Evolutionary conservation across 2,888 invertebrate species (phyloP).

Genomic region (Hypolimnas misippus): DNA sequence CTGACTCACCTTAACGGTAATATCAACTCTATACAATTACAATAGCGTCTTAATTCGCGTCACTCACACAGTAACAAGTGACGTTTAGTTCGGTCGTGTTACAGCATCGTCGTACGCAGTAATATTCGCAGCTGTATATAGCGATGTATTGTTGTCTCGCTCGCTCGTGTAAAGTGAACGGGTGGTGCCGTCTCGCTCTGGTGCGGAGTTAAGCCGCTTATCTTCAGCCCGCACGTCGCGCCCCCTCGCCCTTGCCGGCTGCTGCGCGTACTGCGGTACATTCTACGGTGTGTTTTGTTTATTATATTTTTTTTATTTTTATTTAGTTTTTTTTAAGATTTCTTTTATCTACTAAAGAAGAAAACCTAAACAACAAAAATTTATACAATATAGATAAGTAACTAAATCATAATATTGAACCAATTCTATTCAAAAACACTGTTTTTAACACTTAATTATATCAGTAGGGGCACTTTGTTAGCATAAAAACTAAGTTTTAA

Average conservation of each 20-base stretch:
- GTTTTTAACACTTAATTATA: no score
- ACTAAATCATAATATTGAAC: no score
- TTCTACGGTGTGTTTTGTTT: constrained; percentile 62
- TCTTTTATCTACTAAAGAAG: no score
- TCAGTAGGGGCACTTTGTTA: no score
- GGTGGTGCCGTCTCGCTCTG: constrained; percentile 59
- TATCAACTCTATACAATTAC: constrained; percentile 38
- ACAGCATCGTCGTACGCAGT: constrained; percentile 65
- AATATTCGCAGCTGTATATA: constrained; percentile 77
- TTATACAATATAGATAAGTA: background rate
- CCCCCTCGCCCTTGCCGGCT: constrained; percentile 65
- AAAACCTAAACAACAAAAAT: no score
- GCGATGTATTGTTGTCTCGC: constrained; percentile 60
- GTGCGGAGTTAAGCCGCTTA: constrained; percentile 82
- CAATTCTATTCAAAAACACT: no score
- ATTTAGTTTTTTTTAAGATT: constrained; percentile 7
- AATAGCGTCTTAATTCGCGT: constrained; percentile 46
- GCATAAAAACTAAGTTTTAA: no score
- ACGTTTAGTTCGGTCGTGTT: constrained; percentile 53
- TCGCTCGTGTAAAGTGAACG: constrained; percentile 42
- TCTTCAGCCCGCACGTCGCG: constrained; percentile 79
- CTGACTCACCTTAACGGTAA: constrained; percentile 40
- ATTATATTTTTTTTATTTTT: constrained; percentile 34
- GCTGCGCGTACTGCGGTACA: constrained; percentile 70
- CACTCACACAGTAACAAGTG: constrained; percentile 42